Conservation (phyloP, 2,888 invertebrate genomes). For the Isotomurus palustris region DNA sequence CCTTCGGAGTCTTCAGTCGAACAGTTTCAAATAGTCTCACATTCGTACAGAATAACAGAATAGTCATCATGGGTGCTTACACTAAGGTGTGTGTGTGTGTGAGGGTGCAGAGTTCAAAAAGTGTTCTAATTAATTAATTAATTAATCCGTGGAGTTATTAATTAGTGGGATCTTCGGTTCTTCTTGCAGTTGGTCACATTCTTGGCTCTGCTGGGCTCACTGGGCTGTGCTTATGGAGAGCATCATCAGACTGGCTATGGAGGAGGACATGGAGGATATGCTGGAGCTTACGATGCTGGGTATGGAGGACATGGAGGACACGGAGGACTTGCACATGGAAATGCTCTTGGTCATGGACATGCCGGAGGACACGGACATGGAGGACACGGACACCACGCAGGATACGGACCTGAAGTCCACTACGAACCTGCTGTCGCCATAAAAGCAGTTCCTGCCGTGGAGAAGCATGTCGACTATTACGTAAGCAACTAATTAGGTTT, state of each 20-base stretch:
- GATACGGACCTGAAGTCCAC: constrained; percentile 23
- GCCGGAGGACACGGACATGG: constrained; percentile 16
- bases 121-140: background rate
- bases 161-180: constrained; percentile 1
- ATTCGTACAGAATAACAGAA: no score
- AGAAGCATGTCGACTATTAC: constrained; percentile 33
- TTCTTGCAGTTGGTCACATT: constrained; percentile 13
- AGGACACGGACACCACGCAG: constrained; percentile 22
- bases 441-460: constrained; percentile 29
- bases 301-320: background rate
- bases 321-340: background rate
- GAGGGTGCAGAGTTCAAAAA: no score
- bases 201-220: constrained; percentile 14
- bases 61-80: no score
- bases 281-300: background rate
- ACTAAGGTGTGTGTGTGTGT: no score
- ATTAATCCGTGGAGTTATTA: constrained; percentile 4
- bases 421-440: constrained; percentile 6
- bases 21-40: no score
- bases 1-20: no score
- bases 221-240: constrained; percentile 24
- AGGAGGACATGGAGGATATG: background rate
- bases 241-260: constrained; percentile 10
- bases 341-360: background rate
- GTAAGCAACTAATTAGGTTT: constrained; percentile 13